Evolutionary conservation across 2,797 vertebrate genomes (phyloP).

Genomic region (Artibeus lituratus): DNA sequence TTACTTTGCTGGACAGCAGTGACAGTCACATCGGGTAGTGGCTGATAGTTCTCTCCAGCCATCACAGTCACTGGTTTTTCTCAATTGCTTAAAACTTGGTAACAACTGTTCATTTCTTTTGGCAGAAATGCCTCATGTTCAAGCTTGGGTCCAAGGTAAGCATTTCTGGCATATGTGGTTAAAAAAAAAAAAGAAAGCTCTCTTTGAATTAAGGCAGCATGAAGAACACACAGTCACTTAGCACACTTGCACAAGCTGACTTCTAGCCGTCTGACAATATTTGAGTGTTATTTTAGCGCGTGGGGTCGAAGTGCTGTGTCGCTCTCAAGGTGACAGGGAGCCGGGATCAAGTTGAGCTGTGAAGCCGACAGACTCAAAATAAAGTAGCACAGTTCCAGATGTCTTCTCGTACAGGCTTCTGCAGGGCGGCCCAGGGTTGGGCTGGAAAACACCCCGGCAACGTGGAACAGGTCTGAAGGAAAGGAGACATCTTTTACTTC

Average conservation of each 20-base stretch:
- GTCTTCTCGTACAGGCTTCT: background rate
- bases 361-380: conserved; percentile 21
- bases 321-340: conserved; percentile 45
- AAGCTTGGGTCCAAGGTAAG: conserved; percentile 71
- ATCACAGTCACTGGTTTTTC: conserved; percentile 38
- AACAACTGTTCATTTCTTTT: conserved; percentile 63
- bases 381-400: background rate
- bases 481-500: background rate
- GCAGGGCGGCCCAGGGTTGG: background rate
- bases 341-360: conserved; percentile 33
- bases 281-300: conserved; percentile 64
- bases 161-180: conserved; percentile 69
- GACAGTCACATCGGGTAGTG: conserved; percentile 30
- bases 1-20: background rate
- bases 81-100: conserved; percentile 58
- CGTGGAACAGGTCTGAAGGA: background rate
- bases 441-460: background rate
- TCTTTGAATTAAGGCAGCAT: conserved; percentile 64
- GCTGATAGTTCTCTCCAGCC: conserved; percentile 47
- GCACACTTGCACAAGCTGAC: conserved; percentile 55
- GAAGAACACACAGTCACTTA: conserved; percentile 65
- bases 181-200: conserved; percentile 56
- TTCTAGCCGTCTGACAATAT: conserved; percentile 64
- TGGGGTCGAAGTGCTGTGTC: conserved; percentile 15
- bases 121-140: conserved; percentile 63